Evolutionary conservation across 2,888 invertebrate genomes (phyloP).

Genomic region (Agriopis aurantiaria): DNA sequence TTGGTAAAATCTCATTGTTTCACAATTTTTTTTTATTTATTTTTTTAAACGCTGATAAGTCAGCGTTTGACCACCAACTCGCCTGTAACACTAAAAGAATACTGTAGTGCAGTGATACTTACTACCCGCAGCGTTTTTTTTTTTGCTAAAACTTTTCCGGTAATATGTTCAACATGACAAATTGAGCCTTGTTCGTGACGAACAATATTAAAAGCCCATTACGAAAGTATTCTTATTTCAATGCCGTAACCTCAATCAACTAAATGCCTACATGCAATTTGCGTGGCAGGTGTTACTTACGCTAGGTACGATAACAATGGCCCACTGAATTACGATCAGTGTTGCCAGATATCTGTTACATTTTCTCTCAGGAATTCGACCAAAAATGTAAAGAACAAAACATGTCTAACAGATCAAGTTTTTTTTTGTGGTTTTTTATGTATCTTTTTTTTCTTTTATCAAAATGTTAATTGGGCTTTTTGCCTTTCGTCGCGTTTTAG

Average conservation of each 20-base stretch:
- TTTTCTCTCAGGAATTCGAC: not conserved
- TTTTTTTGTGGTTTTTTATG: too few relatives aligned
- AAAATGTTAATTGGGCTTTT: too few relatives aligned
- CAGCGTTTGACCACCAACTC: too few relatives aligned
- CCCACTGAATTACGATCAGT: conserved; percentile 27
- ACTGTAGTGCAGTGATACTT: too few relatives aligned
- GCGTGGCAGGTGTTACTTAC: conserved; percentile 61
- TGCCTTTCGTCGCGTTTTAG: too few relatives aligned
- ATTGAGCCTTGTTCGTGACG: conserved; percentile 60
- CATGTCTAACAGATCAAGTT: not conserved
- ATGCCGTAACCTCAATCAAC: conserved; percentile 67
- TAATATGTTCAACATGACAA: conserved; percentile 12
- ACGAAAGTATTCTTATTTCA: conserved; percentile 66
- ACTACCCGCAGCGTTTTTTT: too few relatives aligned
- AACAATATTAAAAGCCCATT: conserved; percentile 61
- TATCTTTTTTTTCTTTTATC: not conserved
- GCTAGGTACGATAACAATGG: conserved; percentile 41
- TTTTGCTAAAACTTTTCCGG: not conserved
- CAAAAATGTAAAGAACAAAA: not conserved
- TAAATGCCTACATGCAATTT: conserved; percentile 61
- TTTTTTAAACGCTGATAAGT: too few relatives aligned
- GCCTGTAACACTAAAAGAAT: too few relatives aligned
- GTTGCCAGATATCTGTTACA: conserved; percentile 6
- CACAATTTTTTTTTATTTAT: too few relatives aligned
- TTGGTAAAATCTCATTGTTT: too few relatives aligned